These are phyloP conservation scores for Notechis scutatus DNA, from an alignment of 2,113 vertebrate genomes.

Conservation along the genomic window DNA sequence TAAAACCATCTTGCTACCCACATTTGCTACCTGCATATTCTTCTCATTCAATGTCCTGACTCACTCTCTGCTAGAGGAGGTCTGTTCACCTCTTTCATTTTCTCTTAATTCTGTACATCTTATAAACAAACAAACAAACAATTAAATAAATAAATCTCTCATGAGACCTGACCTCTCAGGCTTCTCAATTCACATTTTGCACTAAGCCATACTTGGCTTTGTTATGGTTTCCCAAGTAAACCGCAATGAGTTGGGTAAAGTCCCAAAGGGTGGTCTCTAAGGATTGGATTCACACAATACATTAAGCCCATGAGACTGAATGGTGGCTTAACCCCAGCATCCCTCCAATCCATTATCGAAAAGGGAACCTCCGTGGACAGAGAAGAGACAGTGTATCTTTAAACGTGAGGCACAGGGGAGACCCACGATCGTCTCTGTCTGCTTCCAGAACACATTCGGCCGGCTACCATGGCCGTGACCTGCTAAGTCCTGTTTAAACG, in stretches of 20 bases:
- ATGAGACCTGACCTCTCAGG: neutral
- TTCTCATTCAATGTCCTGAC: neutral
- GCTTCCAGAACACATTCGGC: neutral
- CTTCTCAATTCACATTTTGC: neutral
- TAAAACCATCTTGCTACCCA: neutral
- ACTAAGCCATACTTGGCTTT: neutral
- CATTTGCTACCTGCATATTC: neutral
- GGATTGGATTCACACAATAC: neutral
- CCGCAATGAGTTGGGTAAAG: neutral
- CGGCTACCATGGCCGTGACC: neutral
- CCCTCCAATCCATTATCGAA: neutral
- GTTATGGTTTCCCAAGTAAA: neutral
- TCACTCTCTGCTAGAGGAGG: neutral
- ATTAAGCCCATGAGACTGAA: neutral
- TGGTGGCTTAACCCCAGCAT: neutral
- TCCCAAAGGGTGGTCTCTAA: neutral
- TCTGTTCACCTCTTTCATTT: neutral
- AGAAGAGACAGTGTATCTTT: neutral
- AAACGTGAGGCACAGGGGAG: neutral
- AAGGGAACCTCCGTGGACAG: neutral
- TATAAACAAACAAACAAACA: rapidly evolving
- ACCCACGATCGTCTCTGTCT: neutral
- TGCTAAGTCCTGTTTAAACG: neutral
- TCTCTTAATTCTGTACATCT: neutral
- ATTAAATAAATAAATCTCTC: neutral